Percentiles rank a stretch among this genome's conserved stretches.
Conservation (phyloP, 1,140 invertebrate species). For the Callitettix versicolor region DNA sequence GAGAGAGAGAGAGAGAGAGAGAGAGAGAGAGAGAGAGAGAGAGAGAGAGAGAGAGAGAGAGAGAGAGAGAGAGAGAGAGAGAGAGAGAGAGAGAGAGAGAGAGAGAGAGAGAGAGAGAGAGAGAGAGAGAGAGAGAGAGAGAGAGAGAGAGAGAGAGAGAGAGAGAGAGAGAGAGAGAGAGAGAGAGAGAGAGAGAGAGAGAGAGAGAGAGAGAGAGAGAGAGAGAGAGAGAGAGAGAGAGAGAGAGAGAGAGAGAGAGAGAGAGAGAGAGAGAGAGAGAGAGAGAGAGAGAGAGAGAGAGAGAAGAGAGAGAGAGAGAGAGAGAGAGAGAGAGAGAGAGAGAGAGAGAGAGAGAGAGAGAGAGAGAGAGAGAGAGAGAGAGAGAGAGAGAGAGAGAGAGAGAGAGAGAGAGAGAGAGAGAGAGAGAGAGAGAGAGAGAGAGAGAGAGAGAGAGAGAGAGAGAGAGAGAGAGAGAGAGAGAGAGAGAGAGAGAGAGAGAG, state of each 20-base stretch:
- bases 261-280: not conserved
- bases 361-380: not conserved
- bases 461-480: too few relatives aligned
- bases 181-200: constrained; percentile 6
- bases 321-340: too few relatives aligned
- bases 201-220: constrained; percentile 3
- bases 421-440: not conserved
- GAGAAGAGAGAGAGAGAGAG: not conserved
- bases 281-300: not conserved
- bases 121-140: constrained; percentile 4
- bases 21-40: constrained; percentile 13
- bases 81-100: constrained; percentile 4
- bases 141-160: constrained; percentile 1
- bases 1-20: constrained; percentile 3
- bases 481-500: too few relatives aligned
- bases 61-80: constrained; percentile 3
- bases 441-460: not conserved
- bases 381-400: not conserved
- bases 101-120: not conserved
- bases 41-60: constrained; percentile 6
- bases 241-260: not conserved
- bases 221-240: not conserved
- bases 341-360: not conserved
- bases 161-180: constrained; percentile 4
- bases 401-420: not conserved